Evolutionary conservation across 2,797 vertebrate species (phyloP).

Genomic region (Crenuchus spilurus): DNA sequence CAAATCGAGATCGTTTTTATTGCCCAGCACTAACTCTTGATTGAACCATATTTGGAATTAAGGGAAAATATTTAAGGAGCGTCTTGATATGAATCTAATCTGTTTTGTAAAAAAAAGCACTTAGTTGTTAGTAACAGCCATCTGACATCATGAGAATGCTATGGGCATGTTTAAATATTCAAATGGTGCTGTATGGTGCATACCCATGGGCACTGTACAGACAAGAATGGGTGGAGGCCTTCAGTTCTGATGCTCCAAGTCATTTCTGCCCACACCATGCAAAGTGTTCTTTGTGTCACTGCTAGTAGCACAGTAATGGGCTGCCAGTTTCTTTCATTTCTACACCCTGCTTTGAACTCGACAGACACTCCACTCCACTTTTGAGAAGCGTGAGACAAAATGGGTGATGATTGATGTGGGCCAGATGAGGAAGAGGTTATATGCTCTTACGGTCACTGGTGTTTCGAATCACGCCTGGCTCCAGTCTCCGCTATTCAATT

Average conservation of each 20-base stretch:
- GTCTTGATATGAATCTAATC: too few relatives aligned
- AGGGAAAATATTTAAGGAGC: too few relatives aligned
- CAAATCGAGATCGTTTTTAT: too few relatives aligned
- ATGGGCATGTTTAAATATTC: too few relatives aligned
- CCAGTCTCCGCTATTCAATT: constrained; percentile 1
- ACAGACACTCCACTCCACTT: not conserved
- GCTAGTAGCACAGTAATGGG: not conserved
- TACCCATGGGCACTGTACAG: too few relatives aligned
- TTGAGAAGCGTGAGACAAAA: not conserved
- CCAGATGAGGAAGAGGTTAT: constrained; percentile 1
- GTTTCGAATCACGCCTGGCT: not conserved
- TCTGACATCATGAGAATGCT: too few relatives aligned
- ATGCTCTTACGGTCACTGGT: not conserved
- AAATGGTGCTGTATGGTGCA: too few relatives aligned
- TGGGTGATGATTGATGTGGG: not conserved
- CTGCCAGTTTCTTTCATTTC: not conserved
- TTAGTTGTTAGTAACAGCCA: too few relatives aligned
- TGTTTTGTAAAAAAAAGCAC: too few relatives aligned
- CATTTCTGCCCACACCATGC: constrained; percentile 15
- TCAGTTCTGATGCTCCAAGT: not conserved
- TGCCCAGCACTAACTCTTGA: too few relatives aligned
- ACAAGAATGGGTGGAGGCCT: too few relatives aligned
- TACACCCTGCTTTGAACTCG: not conserved
- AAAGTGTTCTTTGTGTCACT: constrained; percentile 1
- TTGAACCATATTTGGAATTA: too few relatives aligned